These are phyloP conservation scores for Neuroscelio doddi DNA, from an alignment of 2,888 invertebrate genomes.

Conservation along the genomic window DNA sequence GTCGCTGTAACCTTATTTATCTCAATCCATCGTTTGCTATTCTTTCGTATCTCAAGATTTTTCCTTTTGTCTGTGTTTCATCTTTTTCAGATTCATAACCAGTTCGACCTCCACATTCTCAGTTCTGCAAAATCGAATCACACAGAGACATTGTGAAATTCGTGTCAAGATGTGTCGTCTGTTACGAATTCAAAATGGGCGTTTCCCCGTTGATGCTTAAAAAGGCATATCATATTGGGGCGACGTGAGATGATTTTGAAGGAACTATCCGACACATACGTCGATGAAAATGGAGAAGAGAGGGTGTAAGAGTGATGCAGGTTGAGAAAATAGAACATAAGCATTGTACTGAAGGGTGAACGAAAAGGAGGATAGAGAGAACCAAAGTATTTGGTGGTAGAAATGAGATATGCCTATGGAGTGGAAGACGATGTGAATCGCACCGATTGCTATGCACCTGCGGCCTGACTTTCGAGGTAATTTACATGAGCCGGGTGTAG, in stretches of 20 bases:
- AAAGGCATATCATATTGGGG: slow-evolving; percentile 55
- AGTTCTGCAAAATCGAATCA: slow-evolving; percentile 26
- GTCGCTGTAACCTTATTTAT: not conserved
- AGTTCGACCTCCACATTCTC: slow-evolving; percentile 4
- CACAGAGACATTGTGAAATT: slow-evolving; percentile 14
- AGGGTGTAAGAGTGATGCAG: slow-evolving; percentile 18
- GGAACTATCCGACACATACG: slow-evolving; percentile 28
- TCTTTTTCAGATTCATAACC: slow-evolving; percentile 23
- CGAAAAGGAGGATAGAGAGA: not conserved
- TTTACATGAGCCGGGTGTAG: slow-evolving; percentile 27
- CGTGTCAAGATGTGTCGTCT: slow-evolving; percentile 6
- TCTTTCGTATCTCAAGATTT: slow-evolving; percentile 17
- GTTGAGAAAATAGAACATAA: slow-evolving; percentile 14
- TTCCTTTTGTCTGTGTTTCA: slow-evolving; percentile 4
- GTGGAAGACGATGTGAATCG: slow-evolving; percentile 8
- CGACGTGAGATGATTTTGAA: slow-evolving; percentile 53
- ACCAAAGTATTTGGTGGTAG: not conserved
- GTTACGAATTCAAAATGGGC: slow-evolving; percentile 22
- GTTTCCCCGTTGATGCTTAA: slow-evolving; percentile 19
- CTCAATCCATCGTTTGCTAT: not conserved
- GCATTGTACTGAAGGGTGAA: not conserved
- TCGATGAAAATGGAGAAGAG: slow-evolving; percentile 20
- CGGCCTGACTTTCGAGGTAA: slow-evolving; percentile 23
- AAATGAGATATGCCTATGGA: not conserved
- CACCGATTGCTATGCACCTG: slow-evolving; percentile 30